Conservation (phyloP, 23 tunicate species). For the Oikopleura vanhoeffeni region DNA sequence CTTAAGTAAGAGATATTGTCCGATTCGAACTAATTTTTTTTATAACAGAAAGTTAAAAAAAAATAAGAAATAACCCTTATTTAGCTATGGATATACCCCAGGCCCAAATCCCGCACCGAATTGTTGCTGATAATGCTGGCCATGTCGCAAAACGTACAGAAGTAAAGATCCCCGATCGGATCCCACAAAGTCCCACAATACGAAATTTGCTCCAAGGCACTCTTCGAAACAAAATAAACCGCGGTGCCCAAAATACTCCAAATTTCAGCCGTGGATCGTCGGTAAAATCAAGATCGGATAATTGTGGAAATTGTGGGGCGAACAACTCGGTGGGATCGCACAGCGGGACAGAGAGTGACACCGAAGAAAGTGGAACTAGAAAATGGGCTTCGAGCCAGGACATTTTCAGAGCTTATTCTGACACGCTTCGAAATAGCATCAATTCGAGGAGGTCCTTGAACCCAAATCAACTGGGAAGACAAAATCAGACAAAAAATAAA, state of each 20-base stretch:
- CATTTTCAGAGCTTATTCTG: neutral
- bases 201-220: neutral
- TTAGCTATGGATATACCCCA: slow-evolving; percentile 8
- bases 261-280: neutral
- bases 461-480: neutral
- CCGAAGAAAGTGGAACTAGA: neutral
- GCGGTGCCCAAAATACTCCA: neutral
- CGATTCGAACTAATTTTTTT: too few relatives aligned
- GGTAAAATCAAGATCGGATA: neutral
- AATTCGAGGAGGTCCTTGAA: neutral
- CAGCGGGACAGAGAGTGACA: neutral
- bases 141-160: slow-evolving; percentile 1
- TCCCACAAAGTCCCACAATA: neutral
- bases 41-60: too few relatives aligned
- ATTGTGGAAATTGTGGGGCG: slow-evolving; percentile 1
- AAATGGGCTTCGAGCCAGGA: neutral
- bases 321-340: neutral
- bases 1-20: too few relatives aligned
- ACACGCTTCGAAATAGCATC: neutral
- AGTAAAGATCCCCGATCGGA: neutral
- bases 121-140: neutral
- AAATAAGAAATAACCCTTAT: too few relatives aligned
- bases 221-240: neutral
- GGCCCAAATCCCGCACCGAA: slow-evolving; percentile 12
- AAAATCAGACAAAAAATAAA: neutral